Percentiles rank a stretch among this genome's conserved stretches.
Conservation (phyloP, 2,888 invertebrate genomes). For the Petrolisthes manimaculis region DNA sequence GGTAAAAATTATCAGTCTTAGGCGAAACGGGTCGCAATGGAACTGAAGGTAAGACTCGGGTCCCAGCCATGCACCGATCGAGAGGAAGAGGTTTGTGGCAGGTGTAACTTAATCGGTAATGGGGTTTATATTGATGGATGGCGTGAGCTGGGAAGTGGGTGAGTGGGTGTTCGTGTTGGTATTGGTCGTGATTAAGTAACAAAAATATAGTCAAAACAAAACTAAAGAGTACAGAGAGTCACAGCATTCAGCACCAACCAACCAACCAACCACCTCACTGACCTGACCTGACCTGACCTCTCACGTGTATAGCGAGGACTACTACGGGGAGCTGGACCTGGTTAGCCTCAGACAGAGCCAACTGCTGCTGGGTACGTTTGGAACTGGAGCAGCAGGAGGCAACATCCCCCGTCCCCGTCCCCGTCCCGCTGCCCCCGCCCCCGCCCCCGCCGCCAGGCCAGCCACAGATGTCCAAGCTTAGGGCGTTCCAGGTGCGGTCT, state of each 20-base stretch:
- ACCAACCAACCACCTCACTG: background rate
- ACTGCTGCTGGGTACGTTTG: constrained; percentile 38
- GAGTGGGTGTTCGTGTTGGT: too few species aligned
- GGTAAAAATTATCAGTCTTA: too few species aligned
- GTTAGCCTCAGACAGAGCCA: constrained; percentile 58
- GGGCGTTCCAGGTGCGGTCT: constrained; percentile 41
- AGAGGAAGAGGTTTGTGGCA: too few species aligned
- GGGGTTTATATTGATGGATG: too few species aligned
- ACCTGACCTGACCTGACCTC: constrained; percentile 26
- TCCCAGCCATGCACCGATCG: too few species aligned
- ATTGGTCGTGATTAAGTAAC: too few species aligned
- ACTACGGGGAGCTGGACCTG: constrained; percentile 67
- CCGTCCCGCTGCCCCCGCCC: background rate
- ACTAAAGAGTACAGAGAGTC: too few species aligned
- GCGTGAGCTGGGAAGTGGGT: too few species aligned
- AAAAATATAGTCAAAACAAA: too few species aligned
- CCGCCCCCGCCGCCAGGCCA: background rate
- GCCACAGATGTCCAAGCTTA: constrained; percentile 19
- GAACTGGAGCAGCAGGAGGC: background rate
- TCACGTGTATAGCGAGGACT: constrained; percentile 66
- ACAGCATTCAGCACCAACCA: background rate
- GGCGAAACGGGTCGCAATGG: too few species aligned
- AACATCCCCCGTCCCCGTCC: background rate
- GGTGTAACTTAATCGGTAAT: too few species aligned
- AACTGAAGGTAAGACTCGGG: too few species aligned